A percentile compares a stretch with the other conserved stretches of the same genome.
Evolutionary conservation across 2,113 vertebrate genomes (phyloP).

Genomic region (Pelusios castaneus): DNA sequence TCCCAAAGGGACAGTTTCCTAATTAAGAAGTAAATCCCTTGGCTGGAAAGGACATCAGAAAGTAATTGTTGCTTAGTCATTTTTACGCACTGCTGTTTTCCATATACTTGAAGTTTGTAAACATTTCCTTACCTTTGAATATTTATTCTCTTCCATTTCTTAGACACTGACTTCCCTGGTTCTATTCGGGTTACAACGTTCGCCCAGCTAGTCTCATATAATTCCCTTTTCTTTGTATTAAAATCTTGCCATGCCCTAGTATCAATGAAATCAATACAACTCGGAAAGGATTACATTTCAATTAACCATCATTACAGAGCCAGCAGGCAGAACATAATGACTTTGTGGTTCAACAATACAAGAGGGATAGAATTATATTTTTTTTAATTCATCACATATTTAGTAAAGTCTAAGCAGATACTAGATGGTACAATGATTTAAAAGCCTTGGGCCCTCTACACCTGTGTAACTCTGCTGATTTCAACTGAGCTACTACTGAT

Average conservation of each 20-base stretch:
- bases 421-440: not conserved
- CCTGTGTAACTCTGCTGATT: not conserved
- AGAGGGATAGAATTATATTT: not conserved
- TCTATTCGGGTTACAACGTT: no score
- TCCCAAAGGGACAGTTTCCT: not conserved
- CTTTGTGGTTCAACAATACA: no score
- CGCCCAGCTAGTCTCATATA: not conserved
- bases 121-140: not conserved
- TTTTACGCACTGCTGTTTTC: not conserved
- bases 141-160: constrained; percentile 21
- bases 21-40: constrained; percentile 24
- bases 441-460: not conserved
- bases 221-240: not conserved
- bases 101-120: not conserved
- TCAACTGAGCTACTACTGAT: not conserved
- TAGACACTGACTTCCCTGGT: not conserved
- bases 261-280: no score
- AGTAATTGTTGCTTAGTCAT: not conserved
- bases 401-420: not conserved
- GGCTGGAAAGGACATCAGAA: constrained; percentile 25
- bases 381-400: not conserved
- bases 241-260: not conserved
- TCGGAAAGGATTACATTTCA: no score
- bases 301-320: no score
- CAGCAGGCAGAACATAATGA: no score